Base-by-base conservation (phyloP, 2,797 vertebrate species). In the Netta rufina region DNA sequence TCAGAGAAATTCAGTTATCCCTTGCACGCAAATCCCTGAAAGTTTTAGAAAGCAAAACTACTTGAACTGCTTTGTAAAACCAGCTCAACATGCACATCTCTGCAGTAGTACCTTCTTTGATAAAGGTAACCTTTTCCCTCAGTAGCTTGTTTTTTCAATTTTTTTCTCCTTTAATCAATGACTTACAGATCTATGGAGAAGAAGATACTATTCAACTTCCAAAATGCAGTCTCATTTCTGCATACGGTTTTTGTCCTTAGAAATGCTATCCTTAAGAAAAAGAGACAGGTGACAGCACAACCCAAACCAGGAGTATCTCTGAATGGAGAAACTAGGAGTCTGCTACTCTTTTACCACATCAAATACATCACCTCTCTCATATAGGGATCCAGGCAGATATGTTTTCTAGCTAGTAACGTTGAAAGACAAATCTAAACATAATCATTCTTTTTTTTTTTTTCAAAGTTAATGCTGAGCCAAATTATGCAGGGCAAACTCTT, bases 351-450 rank as follows among this genome's bases (percentile, higher is more conserved):
- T 30, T 70, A 92, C n/a, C 5, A 41, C 33, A 84, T 53, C 58
- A 80, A 91, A 91, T 58, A 87, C 74, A 89, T 49, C 27, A 76
- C 67, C 13, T 32, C 43, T 89, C 32, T 91, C 25, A 41, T 27
- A 41, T 1, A 81, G 57, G 88, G 56, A 92, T 61, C 30, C 12
- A 20, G 36, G n/a, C 27, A 88, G 80, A 70, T 64, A 28, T 27
- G 67, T 91, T 84, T 87, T 75, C 54, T 79, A 83, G 54, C 30
- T 92, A 78, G 87, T 85, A 62, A 76, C 36, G 20, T 51, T 53
- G 70, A 92, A 86, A 95, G 76, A 64, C 70, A 92, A 64, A 93
- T 95, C 57, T 90, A 54, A 92, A 93, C 25, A n/a, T 15, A 87
- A 69, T 87, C 0, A 6, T 92, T 93, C 41, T 36, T 36, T 36